Evolutionary conservation across 2,113 vertebrate species (phyloP).

Genomic region (Mesoclemmys tuberculata): DNA sequence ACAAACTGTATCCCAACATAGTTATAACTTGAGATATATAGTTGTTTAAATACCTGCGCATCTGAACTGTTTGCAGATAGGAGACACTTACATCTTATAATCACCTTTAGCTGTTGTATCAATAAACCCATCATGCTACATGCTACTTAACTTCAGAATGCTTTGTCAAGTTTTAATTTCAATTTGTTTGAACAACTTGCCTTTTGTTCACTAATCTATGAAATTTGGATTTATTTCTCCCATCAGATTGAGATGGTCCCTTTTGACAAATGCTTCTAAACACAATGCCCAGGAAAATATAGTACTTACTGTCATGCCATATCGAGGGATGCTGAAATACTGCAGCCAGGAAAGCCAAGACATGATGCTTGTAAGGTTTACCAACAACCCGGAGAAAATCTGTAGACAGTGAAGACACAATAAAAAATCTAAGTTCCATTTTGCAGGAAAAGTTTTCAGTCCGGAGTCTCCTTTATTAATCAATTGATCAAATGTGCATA

Average conservation of each 20-base stretch:
- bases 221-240: neutral
- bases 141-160: neutral
- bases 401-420: conserved; percentile 57
- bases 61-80: neutral
- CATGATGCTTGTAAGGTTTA: conserved; percentile 84
- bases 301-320: conserved; percentile 85
- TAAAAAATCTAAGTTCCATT: neutral
- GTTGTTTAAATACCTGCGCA: neutral
- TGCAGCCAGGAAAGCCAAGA: conserved; percentile 90
- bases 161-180: accelerated
- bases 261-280: neutral
- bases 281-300: neutral
- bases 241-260: neutral
- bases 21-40: neutral
- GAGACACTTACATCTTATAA: neutral
- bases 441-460: neutral
- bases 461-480: neutral
- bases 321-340: conserved; percentile 91
- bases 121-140: neutral
- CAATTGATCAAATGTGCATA: neutral
- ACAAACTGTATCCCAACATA: neutral
- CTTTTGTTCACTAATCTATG: neutral
- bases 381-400: conserved; percentile 92
- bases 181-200: neutral
- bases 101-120: neutral